phyloP scores from a whole-genome alignment of 1,140 invertebrate species.

The Lucilia sericata region DNA sequence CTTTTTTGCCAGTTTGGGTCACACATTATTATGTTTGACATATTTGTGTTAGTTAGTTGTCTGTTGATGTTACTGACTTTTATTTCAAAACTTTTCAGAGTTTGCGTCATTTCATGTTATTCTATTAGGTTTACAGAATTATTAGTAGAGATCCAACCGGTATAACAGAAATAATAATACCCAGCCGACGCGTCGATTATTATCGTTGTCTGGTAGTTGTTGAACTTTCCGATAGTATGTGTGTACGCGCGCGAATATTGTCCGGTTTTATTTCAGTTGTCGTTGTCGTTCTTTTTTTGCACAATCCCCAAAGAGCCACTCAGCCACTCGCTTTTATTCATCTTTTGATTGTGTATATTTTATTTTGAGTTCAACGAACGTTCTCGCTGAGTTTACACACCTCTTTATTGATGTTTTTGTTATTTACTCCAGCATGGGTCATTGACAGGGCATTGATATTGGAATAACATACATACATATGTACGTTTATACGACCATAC shows the following conservation, averaged over 20 bases:
- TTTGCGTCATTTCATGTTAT: conserved; percentile 50
- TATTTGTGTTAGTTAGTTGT: not conserved
- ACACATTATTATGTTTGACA: not conserved
- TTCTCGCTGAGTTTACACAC: conserved; percentile 1
- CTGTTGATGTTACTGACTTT: not conserved
- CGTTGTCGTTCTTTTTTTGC: not conserved
- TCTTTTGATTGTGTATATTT: not conserved
- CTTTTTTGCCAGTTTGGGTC: not conserved
- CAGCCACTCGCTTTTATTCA: not conserved
- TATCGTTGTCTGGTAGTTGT: conserved; percentile 33
- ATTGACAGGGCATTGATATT: conserved; percentile 16
- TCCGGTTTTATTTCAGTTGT: conserved; percentile 7
- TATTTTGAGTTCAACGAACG: not conserved
- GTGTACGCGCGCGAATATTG: not conserved
- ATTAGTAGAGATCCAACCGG: not conserved
- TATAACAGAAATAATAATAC: not conserved
- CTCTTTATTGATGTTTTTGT: not conserved
- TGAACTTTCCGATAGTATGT: conserved; percentile 26
- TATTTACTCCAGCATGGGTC: conserved; percentile 7
- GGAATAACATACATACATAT: not conserved
- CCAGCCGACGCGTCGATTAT: conserved; percentile 1
- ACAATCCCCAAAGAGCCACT: not conserved
- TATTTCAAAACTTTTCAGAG: conserved; percentile 46
- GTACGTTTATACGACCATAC: too few species aligned
- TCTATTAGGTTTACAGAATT: conserved; percentile 40